Percentiles rank a stretch among this genome's conserved stretches.
phyloP scores from a whole-genome alignment of 2,888 invertebrate genomes.

The Salticus scenicus region DNA sequence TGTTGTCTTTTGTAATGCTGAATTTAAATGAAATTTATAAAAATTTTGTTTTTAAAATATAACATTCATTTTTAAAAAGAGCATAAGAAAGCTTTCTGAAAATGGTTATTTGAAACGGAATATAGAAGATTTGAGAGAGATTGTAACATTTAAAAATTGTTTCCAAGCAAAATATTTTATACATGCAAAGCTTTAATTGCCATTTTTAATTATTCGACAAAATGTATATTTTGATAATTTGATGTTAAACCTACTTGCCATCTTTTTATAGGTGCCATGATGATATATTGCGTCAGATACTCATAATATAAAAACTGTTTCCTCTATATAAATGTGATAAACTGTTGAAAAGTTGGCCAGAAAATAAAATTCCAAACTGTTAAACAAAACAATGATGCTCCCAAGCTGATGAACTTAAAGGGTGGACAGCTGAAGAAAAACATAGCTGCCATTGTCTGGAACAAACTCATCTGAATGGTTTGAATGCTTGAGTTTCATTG shows the following conservation, averaged over 20 bases:
- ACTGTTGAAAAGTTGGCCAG: conserved; percentile 30
- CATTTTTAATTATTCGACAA: too few species aligned
- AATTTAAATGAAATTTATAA: too few species aligned
- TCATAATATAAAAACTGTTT: conserved; percentile 32
- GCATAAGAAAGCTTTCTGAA: too few species aligned
- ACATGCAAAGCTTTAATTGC: too few species aligned
- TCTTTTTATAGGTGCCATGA: conserved; percentile 65
- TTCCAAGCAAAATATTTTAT: too few species aligned
- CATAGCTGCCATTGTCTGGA: neutral
- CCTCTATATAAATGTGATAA: conserved; percentile 39
- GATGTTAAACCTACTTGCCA: conserved; percentile 52
- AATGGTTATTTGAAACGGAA: too few species aligned
- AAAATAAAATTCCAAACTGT: neutral
- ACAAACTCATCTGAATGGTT: neutral
- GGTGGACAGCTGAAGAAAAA: neutral
- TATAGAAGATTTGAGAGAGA: too few species aligned
- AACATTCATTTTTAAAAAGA: too few species aligned
- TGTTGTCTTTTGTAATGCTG: too few species aligned
- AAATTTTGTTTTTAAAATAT: too few species aligned
- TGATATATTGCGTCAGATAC: conserved; percentile 52
- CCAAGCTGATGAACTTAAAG: neutral
- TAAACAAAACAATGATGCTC: neutral
- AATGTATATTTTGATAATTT: conserved; percentile 1
- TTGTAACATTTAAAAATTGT: too few species aligned
- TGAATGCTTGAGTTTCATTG: too few species aligned